phyloP scores from a whole-genome alignment of 2,888 invertebrate species.

The Capitulum mitella region DNA sequence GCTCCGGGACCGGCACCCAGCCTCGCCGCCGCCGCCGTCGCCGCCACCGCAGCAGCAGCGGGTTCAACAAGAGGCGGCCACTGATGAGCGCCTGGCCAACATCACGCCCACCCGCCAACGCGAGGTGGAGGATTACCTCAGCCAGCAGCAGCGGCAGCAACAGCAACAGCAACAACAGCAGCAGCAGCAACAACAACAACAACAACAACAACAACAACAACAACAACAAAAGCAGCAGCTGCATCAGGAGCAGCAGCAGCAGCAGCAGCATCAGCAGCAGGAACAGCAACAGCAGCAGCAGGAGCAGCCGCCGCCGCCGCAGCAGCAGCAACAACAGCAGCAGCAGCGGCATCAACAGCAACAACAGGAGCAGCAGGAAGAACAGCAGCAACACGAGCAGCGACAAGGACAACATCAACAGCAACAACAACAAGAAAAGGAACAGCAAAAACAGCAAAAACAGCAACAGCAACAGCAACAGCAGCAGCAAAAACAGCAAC shows the following conservation, averaged over 20 bases:
- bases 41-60: background rate
- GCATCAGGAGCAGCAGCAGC: conserved; percentile 27
- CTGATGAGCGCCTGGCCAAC: conserved; percentile 18
- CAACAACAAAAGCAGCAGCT: conserved; percentile 28
- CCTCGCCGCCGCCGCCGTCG: background rate
- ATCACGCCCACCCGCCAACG: background rate
- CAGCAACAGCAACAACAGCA: conserved; percentile 30
- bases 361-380: conserved; percentile 28
- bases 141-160: conserved; percentile 31
- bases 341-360: conserved; percentile 30
- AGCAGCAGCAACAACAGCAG: conserved; percentile 27
- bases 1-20: background rate
- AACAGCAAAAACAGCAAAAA: too few species aligned
- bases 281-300: conserved; percentile 5
- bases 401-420: conserved; percentile 27
- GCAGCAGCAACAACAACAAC: conserved; percentile 29
- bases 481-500: too few species aligned
- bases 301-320: conserved; percentile 30
- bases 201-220: conserved; percentile 30
- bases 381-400: too few species aligned
- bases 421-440: too few species aligned
- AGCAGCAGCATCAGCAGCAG: background rate
- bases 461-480: conserved; percentile 31
- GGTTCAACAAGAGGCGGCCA: background rate
- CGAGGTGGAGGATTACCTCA: conserved; percentile 28